Evolutionary conservation across 1,140 invertebrate genomes (phyloP), one percentile per base, ranked within the genome.

Genomic region (Sipha flava): DNA sequence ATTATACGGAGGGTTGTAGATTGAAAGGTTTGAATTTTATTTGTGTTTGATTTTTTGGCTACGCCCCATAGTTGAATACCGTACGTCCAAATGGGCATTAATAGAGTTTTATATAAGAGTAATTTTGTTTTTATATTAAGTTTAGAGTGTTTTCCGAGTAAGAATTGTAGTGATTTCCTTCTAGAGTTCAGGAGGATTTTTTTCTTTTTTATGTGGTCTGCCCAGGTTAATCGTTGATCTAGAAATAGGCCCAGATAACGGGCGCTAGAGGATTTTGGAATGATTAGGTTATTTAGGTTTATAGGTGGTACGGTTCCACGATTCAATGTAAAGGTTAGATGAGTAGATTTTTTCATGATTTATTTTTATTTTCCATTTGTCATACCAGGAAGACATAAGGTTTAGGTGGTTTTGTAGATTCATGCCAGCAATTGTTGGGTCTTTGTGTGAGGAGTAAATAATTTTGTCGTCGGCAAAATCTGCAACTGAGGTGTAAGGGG

Each of bases 401-500:
- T 80, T 64, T 0, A 84, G 37, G 18, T 81, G 43, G 7, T 52
- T 80, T 81, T 85, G 84, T 12, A 85, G 68, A 18, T 79, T 79
- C 29, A 57, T 34, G 34, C 83, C 81, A 2, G 84, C 82, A 40
- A 16, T 37, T 31, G 37, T 18, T 18, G 81, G 75, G 47, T 82
- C 75, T n/a, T 57, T 34, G n/a, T 82, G 47, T 18, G 37, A 40
- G 18, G 79, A 64, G 12, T 83, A 26, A 57, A 83, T 80, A 70
- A 82, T 84, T 21, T 81, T 84, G 66, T 85, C 83, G 72, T 85
- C 83, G 26, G 84, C 83, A 82, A 83, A 85, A 40, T 83, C 83
- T 12, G 83, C 83, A 23, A 80, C 82, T n/a, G 79, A 80, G 2
- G 75, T 82, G 37, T 82, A 80, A 23, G 70, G 43, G 0, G 79